Percentiles rank a stretch among this genome's conserved stretches.
Evolutionary conservation across 2,113 vertebrate genomes (phyloP).

Genomic region (Spilogale gracilis): DNA sequence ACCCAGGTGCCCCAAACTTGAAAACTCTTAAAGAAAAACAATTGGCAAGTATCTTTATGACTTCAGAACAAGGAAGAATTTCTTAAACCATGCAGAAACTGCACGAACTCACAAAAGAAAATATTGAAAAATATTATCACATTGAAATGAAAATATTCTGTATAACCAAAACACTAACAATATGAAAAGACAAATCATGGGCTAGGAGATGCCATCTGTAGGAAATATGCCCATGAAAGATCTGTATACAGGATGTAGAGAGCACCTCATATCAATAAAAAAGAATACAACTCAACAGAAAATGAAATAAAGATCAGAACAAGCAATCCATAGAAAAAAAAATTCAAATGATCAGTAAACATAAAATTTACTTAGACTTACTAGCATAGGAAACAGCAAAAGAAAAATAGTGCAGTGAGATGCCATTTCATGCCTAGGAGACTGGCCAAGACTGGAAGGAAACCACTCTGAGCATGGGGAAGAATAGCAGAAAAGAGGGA

Average conservation of each 20-base stretch:
- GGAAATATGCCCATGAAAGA: background rate
- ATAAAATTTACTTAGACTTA: background rate
- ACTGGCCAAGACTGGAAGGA: background rate
- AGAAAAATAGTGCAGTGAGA: background rate
- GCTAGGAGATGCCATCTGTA: background rate
- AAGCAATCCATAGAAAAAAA: background rate
- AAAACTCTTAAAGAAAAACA: background rate
- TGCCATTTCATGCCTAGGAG: background rate
- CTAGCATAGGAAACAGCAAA: background rate
- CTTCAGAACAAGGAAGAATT: background rate
- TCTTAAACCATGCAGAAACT: background rate
- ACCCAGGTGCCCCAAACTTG: background rate
- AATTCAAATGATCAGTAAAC: background rate
- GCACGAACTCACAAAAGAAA: background rate
- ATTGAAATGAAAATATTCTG: background rate
- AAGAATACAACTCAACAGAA: background rate
- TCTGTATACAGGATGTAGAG: background rate
- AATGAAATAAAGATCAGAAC: background rate
- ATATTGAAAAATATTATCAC: background rate
- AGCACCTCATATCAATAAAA: background rate
- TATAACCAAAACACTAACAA: background rate
- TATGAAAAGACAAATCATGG: background rate
- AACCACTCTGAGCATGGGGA: background rate
- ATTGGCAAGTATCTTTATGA: background rate
- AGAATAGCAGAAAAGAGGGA: background rate